These are phyloP conservation scores for Sphaeramia orbicularis DNA, from an alignment of 2,797 vertebrate genomes.

Conservation along the genomic window DNA sequence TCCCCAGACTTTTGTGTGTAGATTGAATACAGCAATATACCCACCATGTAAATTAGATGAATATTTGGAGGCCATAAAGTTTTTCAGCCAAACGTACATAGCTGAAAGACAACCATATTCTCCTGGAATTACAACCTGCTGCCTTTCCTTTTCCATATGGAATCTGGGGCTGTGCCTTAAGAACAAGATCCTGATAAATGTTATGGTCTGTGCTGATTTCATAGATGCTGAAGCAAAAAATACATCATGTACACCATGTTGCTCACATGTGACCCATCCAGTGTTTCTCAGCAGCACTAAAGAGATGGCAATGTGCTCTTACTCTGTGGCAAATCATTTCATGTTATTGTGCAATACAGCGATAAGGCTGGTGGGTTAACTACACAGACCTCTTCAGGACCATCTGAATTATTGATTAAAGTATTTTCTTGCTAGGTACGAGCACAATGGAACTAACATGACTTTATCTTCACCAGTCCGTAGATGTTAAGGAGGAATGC, in stretches of 20 bases:
- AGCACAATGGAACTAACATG: constrained; percentile 55
- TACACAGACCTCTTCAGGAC: constrained; percentile 53
- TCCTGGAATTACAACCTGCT: constrained; percentile 62
- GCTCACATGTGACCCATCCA: constrained; percentile 22
- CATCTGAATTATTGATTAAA: constrained; percentile 75
- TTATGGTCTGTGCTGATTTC: constrained; percentile 58
- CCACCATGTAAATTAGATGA: constrained; percentile 57
- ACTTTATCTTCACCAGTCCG: constrained; percentile 52
- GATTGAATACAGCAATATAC: constrained; percentile 73
- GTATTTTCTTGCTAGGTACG: constrained; percentile 65
- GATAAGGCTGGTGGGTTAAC: constrained; percentile 54
- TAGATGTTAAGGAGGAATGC: constrained; percentile 51
- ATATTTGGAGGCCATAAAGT: constrained; percentile 71
- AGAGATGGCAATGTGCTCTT: constrained; percentile 34
- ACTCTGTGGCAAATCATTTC: constrained; percentile 44
- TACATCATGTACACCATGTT: not conserved
- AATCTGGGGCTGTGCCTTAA: constrained; percentile 48
- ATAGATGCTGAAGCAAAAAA: constrained; percentile 34
- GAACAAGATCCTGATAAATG: constrained; percentile 47
- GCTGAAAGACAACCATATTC: constrained; percentile 53
- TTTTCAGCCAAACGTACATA: constrained; percentile 72
- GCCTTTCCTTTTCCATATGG: constrained; percentile 42
- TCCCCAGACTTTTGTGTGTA: constrained; percentile 84
- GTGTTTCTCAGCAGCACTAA: constrained; percentile 26
- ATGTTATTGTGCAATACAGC: constrained; percentile 53